These are phyloP conservation scores for Zosterops hypoxanthus DNA, from an alignment of 2,113 vertebrate species.

Conservation along the genomic window DNA sequence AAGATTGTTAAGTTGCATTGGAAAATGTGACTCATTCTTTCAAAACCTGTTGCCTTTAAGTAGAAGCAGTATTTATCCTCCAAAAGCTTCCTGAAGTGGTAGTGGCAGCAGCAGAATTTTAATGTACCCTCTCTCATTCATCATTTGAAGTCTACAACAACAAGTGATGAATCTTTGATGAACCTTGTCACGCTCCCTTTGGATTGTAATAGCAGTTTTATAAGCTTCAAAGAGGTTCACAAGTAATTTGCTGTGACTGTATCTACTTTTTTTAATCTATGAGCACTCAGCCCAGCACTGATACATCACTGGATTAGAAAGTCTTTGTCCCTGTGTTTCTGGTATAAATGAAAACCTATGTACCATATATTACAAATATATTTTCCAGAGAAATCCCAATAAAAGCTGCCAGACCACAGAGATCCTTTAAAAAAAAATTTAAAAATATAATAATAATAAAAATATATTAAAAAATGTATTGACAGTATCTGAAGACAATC, in stretches of 20 bases:
- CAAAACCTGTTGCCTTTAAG: slow-evolving; percentile 5
- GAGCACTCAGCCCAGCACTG: neutral
- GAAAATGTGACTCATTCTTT: neutral
- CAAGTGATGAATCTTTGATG: slow-evolving; percentile 16
- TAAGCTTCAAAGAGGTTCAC: neutral
- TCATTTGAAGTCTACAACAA: slow-evolving; percentile 7
- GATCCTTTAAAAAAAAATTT: neutral
- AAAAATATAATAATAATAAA: too few relatives aligned
- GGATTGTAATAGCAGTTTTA: neutral
- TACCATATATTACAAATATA: neutral
- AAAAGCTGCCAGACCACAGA: neutral
- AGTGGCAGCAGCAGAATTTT: slow-evolving; percentile 14
- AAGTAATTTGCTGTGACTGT: neutral
- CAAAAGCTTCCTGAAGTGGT: neutral
- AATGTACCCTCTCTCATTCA: slow-evolving; percentile 23
- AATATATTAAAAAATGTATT: neutral
- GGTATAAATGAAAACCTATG: neutral
- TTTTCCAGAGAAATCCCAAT: neutral
- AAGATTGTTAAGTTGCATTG: neutral
- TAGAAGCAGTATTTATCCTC: neutral
- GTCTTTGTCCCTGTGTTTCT: neutral
- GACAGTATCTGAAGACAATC: neutral
- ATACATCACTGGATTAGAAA: neutral
- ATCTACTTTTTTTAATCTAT: neutral
- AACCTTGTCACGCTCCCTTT: neutral